Percentiles rank a stretch among this genome's conserved stretches.
Evolutionary conservation across 1,140 invertebrate genomes (phyloP).

Genomic region (Meteorus sp.): DNA sequence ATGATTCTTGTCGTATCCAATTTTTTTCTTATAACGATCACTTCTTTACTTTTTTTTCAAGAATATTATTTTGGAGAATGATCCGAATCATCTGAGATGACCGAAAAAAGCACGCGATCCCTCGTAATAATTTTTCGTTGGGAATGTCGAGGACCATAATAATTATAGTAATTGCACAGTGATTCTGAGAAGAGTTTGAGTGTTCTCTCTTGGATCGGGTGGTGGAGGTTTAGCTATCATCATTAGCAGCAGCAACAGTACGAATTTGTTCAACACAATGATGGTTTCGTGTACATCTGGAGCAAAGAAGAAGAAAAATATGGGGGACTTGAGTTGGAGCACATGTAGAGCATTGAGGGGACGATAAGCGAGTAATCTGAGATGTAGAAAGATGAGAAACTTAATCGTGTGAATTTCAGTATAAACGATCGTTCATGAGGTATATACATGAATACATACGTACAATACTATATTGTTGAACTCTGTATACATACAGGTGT

Average conservation of each 20-base stretch:
- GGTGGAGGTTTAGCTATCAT: too few species aligned
- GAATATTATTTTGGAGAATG: too few species aligned
- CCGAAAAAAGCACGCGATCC: not conserved
- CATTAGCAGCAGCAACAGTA: too few species aligned
- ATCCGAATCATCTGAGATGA: too few species aligned
- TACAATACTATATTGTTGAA: not conserved
- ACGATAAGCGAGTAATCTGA: conserved; percentile 7
- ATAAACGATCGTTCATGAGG: too few species aligned
- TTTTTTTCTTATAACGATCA: too few species aligned
- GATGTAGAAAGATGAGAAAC: too few species aligned
- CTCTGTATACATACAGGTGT: not conserved
- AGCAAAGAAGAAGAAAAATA: not conserved
- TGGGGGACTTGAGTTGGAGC: not conserved
- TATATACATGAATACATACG: not conserved
- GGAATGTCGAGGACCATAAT: conserved; percentile 13
- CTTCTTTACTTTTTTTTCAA: too few species aligned
- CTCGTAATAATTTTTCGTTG: not conserved
- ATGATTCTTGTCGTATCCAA: too few species aligned
- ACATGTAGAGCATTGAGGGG: not conserved
- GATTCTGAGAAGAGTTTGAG: not conserved
- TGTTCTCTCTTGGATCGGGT: not conserved
- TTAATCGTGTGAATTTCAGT: too few species aligned
- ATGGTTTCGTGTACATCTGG: too few species aligned
- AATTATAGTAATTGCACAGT: conserved; percentile 4
- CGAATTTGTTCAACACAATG: too few species aligned